Evolutionary conservation across 1,140 invertebrate genomes (phyloP), one percentile per base, ranked within the genome.

Genomic region (Pachyrhynchus sulphureomaculatus): DNA sequence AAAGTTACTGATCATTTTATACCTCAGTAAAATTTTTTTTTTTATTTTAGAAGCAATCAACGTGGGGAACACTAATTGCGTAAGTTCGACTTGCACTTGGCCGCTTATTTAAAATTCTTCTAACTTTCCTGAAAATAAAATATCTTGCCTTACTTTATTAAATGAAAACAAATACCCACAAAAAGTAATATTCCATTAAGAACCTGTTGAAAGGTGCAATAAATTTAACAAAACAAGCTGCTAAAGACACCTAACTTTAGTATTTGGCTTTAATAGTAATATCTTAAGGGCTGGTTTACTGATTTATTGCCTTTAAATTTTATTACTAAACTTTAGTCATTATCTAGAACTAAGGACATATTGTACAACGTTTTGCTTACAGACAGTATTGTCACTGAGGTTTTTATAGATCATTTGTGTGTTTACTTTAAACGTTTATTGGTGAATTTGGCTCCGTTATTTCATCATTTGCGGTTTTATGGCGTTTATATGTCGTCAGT

Each of bases 251-350:
- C 51, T 2, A 54, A 54, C 51, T 54, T 42, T 20, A 34, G 32
- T 41, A n/a, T 39, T 41, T 39, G 32, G 17, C 23, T 34, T 15
- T 51, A 51, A 54, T 54, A 41, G 34, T 39, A 54, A 54, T 54
- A 54, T 54, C 51, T 41, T 54, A 20, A 41, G 32, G 32, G 34
- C 15, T 29, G 4, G 10, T n/a, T n/a, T n/a, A n/a, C 51, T 54
- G 51, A 54, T 54, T 54, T 54, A 54, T 54, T 26, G 51, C 5
- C 36, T 54, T 54, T 24, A 54, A 54, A 54, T 54, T 54, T 54
- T 54, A 54, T 34, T 54, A 41, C 36, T 54, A 54, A 54, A 54
- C 51, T 54, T 54, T 54, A 34, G 51, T 54, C 51, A 54, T 54
- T 54, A 54, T 24, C 37, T 23, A 41, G 26, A 54, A 54, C 51